phyloP scores from a whole-genome alignment of 2,113 vertebrate species.

The Puntigrus tetrazona region DNA sequence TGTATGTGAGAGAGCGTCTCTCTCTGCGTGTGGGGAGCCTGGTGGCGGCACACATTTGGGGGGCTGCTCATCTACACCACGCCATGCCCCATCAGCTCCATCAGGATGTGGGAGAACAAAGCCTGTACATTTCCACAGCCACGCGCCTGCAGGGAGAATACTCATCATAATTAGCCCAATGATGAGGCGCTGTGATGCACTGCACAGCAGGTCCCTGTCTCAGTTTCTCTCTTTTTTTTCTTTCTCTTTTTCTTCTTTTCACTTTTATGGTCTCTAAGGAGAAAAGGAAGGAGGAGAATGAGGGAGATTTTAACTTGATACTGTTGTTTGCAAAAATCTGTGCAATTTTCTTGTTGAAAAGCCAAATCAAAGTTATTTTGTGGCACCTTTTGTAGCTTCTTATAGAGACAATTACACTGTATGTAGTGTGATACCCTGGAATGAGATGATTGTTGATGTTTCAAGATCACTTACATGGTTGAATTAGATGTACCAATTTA shows the following conservation, averaged over 20 bases:
- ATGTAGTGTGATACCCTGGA: not conserved
- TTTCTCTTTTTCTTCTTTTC: conserved; percentile 26
- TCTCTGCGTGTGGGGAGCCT: conserved; percentile 45
- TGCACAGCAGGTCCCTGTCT: conserved; percentile 74
- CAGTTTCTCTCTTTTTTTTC: conserved; percentile 59
- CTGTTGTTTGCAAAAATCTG: conserved; percentile 43
- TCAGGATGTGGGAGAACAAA: conserved; percentile 80
- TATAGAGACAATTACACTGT: not conserved
- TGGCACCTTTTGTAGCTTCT: not conserved
- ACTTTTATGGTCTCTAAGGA: conserved; percentile 56
- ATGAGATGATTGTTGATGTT: not conserved
- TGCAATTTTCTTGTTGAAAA: conserved; percentile 22
- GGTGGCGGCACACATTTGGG: conserved; percentile 52
- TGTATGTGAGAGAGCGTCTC: conserved; percentile 32
- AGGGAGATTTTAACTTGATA: conserved; percentile 51
- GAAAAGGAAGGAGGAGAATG: conserved; percentile 42
- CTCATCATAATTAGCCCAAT: conserved; percentile 83
- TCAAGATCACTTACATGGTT: not conserved
- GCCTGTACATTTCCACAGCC: conserved; percentile 76
- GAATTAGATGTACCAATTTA: not conserved
- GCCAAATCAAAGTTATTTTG: not conserved
- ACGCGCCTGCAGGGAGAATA: conserved; percentile 77
- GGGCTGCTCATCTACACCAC: conserved; percentile 73
- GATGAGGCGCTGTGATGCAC: conserved; percentile 75
- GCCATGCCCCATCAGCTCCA: conserved; percentile 77